Percentiles rank a stretch among this genome's conserved stretches.
These are phyloP conservation scores for Smithornis capensis DNA, from an alignment of 2,113 vertebrate species.

Conservation along the genomic window DNA sequence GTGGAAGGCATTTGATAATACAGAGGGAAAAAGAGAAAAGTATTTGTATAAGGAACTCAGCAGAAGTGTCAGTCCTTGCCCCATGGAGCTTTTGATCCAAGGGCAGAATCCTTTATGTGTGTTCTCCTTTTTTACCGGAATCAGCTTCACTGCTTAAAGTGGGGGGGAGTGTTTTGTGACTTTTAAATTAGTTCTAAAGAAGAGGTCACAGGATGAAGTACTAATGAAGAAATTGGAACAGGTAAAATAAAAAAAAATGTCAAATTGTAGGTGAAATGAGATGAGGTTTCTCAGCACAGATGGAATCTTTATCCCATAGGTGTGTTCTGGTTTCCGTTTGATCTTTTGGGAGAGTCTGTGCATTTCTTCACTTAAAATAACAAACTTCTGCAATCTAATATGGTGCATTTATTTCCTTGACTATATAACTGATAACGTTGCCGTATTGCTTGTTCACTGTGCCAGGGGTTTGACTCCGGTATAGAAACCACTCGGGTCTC, in stretches of 20 bases:
- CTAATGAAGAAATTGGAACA: neutral
- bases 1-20: constrained; percentile 52
- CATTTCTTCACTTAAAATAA: neutral
- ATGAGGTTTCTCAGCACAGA: accelerated
- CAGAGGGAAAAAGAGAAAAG: neutral
- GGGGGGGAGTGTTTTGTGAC: accelerated
- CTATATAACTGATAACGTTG: neutral
- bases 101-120: neutral
- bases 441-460: neutral
- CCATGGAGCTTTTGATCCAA: neutral
- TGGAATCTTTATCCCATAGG: neutral
- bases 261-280: neutral
- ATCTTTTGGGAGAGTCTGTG: neutral
- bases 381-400: neutral
- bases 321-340: neutral
- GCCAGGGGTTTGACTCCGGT: neutral
- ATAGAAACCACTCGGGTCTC: neutral
- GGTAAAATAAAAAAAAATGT: neutral
- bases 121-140: neutral
- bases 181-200: neutral
- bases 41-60: neutral
- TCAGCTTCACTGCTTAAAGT: neutral
- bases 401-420: neutral
- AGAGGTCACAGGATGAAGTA: neutral
- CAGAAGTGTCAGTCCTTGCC: neutral